Percentiles rank a stretch among this genome's conserved stretches.
phyloP scores from a whole-genome alignment of 92 coral and sea anemone species.

The Montipora capitata region DNA sequence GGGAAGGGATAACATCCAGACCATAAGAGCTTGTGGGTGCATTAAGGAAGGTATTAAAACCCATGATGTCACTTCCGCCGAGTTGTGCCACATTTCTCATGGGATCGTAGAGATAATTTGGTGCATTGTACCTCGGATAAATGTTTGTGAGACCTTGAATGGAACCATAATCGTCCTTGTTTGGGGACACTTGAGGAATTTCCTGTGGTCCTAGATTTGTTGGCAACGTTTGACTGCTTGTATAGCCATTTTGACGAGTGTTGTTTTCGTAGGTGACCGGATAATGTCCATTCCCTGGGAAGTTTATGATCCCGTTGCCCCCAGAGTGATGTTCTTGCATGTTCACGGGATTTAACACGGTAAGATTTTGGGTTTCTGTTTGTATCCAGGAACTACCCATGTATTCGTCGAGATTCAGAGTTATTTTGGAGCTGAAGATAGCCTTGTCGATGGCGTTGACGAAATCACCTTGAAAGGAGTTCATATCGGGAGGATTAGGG shows the following conservation, averaged over 20 bases:
- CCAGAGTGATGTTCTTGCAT: constrained; percentile 61
- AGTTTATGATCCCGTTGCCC: constrained; percentile 56
- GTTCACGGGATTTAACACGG: constrained; percentile 76
- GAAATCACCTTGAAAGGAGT: constrained; percentile 71
- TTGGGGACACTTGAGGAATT: constrained; percentile 51
- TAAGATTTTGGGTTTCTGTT: constrained; percentile 73
- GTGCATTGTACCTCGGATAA: constrained; percentile 61
- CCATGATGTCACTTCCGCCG: constrained; percentile 45
- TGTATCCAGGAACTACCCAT: constrained; percentile 77
- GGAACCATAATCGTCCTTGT: constrained; percentile 52
- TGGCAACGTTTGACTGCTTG: constrained; percentile 41
- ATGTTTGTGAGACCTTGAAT: constrained; percentile 48
- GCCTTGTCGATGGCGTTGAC: constrained; percentile 75
- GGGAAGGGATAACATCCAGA: constrained; percentile 67
- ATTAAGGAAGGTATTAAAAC: constrained; percentile 48
- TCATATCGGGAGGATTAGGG: constrained; percentile 58
- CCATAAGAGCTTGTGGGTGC: constrained; percentile 66
- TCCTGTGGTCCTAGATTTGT: constrained; percentile 58
- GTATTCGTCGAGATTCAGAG: constrained; percentile 64
- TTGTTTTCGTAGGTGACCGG: constrained; percentile 63
- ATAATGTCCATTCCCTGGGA: constrained; percentile 69
- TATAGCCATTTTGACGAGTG: constrained; percentile 38
- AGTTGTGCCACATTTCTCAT: constrained; percentile 65
- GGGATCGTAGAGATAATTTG: constrained; percentile 66
- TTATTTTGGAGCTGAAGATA: constrained; percentile 52